These are phyloP conservation scores for Botrylloides violaceus DNA, from an alignment of 23 tunicate genomes.

Conservation along the genomic window DNA sequence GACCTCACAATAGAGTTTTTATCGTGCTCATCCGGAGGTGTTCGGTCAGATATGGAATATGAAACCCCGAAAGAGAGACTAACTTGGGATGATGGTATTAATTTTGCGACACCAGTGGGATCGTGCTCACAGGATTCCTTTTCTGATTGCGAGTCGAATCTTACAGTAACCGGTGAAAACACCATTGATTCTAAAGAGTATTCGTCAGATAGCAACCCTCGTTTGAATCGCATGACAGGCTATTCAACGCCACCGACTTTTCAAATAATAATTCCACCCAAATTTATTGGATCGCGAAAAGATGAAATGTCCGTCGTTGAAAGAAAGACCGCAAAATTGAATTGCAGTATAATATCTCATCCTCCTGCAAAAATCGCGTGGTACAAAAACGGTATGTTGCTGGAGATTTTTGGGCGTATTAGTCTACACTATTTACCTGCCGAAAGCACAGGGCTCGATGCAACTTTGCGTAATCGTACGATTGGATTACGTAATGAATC, in stretches of 20 bases:
- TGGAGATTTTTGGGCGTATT: constrained; percentile 77
- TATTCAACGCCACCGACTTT: constrained; percentile 77
- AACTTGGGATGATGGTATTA: not conserved
- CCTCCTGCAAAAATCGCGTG: constrained; percentile 87
- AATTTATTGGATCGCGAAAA: constrained; percentile 53
- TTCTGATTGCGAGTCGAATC: constrained; percentile 16
- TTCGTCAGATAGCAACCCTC: not conserved
- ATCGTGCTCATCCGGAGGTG: constrained; percentile 13
- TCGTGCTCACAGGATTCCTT: not conserved
- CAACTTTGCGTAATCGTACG: constrained; percentile 27
- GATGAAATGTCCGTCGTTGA: constrained; percentile 21
- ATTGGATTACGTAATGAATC: constrained; percentile 19
- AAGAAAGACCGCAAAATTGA: constrained; percentile 40
- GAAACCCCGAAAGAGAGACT: not conserved
- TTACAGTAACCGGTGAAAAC: constrained; percentile 5
- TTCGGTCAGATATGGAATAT: not conserved
- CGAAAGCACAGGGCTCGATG: constrained; percentile 9
- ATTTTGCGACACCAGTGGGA: constrained; percentile 22
- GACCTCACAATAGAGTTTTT: constrained; percentile 12
- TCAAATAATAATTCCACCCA: constrained; percentile 76
- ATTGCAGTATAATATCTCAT: constrained; percentile 54
- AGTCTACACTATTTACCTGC: constrained; percentile 37
- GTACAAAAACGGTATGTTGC: constrained; percentile 74
- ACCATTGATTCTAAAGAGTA: not conserved
- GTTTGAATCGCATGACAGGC: constrained; percentile 30